These are phyloP conservation scores for Centropus bengalensis DNA, from an alignment of 2,113 vertebrate species.

Conservation along the genomic window DNA sequence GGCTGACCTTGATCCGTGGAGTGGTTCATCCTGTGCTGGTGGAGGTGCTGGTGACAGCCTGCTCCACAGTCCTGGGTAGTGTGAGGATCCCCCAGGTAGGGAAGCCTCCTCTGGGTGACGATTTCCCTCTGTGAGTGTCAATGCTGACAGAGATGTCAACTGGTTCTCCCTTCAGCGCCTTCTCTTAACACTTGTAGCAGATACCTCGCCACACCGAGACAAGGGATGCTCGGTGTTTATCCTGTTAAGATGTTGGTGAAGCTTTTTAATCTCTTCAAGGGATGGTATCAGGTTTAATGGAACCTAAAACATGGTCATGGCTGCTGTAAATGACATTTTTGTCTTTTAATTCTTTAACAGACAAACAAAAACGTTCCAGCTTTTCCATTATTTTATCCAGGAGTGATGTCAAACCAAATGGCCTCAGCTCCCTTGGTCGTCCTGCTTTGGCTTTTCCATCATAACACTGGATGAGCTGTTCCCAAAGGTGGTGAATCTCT, in stretches of 20 bases:
- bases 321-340: conserved; percentile 24
- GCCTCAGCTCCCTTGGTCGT: conserved; percentile 20
- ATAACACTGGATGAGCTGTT: background rate
- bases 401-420: conserved; percentile 32
- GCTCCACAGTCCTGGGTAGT: background rate
- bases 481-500: conserved; percentile 12
- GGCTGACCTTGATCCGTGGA: background rate
- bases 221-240: background rate
- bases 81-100: background rate
- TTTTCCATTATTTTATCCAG: conserved; percentile 22
- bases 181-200: background rate
- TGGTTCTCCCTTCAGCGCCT: background rate
- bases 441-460: conserved; percentile 30
- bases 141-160: background rate
- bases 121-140: background rate
- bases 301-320: background rate
- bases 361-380: conserved; percentile 5
- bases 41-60: background rate
- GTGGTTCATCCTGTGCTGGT: rapidly evolving
- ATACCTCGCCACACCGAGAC: background rate
- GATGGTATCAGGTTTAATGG: rapidly evolving
- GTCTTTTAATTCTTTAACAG: conserved; percentile 49
- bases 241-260: background rate
- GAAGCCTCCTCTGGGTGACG: background rate
- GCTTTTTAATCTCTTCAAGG: background rate